Base-by-base conservation (phyloP, 2,113 vertebrate genomes). In the Zonotrichia leucophrys region DNA sequence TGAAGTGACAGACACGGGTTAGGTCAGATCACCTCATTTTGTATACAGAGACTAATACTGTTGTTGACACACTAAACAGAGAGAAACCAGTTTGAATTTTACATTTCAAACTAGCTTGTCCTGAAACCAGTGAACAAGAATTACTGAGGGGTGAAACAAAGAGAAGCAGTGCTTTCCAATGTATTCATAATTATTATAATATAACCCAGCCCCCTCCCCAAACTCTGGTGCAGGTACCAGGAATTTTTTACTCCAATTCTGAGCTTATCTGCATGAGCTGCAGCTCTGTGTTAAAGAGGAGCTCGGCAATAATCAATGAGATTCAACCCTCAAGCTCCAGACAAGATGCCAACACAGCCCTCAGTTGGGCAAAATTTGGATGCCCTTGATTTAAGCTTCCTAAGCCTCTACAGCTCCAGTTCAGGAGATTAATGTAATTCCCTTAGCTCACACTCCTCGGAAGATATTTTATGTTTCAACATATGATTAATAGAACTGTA, bases 371-470 rank as follows among this genome's bases (percentile, higher is more conserved):
- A 92, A 96, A 96, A 96, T 93, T 96, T 97, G 96, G 93, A 97
- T 97, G 96, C 76, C 96, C 96, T 97, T 97, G 95, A 96, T 94
- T 96, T 96, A 95, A 95, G 96, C 96, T 83, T 94, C 91, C 79
- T 97, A 96, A 97, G 94, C 95, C 90, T 92, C 60, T 72, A 63
- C 85, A 92, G 72, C 78, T 96, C 94, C 95, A 95, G 90, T 96
- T 96, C 93, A 96, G 92, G 79, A 96, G 94, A 97, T 97, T 97
- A 97, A 86, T 90, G 19, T 68, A 96, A 96, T 94, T 97, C 94
- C 94, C 94, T 42, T 2, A 93, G 92, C 85, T 93, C 67, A 47
- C 23, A 79, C 85, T 90, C 73, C 88, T 89, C 60, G 60, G 68
- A 94, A 90, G 56, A 91, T 75, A 68, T 67, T 83, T 89, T 74